phyloP scores from a whole-genome alignment of 2,113 vertebrate species.

The Limanda limanda region DNA sequence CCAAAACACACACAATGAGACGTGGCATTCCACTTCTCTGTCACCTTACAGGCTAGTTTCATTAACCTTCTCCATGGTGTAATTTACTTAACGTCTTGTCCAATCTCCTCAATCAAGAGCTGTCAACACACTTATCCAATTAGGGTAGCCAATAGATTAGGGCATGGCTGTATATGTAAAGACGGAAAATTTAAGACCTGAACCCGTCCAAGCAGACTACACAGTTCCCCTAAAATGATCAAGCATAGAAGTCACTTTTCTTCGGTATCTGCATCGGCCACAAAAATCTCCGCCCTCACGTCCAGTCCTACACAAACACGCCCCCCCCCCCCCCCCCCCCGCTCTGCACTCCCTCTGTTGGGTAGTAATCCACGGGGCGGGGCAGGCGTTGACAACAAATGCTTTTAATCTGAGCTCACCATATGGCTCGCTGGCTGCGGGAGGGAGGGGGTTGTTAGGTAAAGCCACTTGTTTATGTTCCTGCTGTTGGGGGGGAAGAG shows the following conservation, averaged over 20 bases:
- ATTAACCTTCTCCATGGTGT: slow-evolving; percentile 57
- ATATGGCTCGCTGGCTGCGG: slow-evolving; percentile 64
- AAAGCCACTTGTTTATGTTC: slow-evolving; percentile 38
- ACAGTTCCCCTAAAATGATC: not conserved
- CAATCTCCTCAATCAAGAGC: slow-evolving; percentile 13
- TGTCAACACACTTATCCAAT: slow-evolving; percentile 47
- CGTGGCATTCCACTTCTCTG: not conserved
- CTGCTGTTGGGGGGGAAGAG: not conserved
- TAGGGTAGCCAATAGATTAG: not conserved
- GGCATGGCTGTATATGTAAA: not conserved
- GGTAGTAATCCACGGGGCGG: slow-evolving; percentile 64
- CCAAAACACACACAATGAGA: not conserved
- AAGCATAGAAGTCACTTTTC: not conserved
- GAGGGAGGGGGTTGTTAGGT: slow-evolving; percentile 14
- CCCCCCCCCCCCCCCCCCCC: not conserved
- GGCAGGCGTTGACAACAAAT: slow-evolving; percentile 57
- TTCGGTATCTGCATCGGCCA: not conserved
- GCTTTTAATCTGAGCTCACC: slow-evolving; percentile 73
- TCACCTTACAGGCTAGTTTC: slow-evolving; percentile 14
- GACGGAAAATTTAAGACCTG: not conserved
- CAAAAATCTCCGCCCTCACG: too few relatives aligned
- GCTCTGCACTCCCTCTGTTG: not conserved
- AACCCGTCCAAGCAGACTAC: not conserved
- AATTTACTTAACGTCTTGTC: slow-evolving; percentile 43
- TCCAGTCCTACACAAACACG: not conserved